These are phyloP conservation scores for Steinernema khuongi DNA, from an alignment of 1,140 invertebrate species.

Conservation along the genomic window DNA sequence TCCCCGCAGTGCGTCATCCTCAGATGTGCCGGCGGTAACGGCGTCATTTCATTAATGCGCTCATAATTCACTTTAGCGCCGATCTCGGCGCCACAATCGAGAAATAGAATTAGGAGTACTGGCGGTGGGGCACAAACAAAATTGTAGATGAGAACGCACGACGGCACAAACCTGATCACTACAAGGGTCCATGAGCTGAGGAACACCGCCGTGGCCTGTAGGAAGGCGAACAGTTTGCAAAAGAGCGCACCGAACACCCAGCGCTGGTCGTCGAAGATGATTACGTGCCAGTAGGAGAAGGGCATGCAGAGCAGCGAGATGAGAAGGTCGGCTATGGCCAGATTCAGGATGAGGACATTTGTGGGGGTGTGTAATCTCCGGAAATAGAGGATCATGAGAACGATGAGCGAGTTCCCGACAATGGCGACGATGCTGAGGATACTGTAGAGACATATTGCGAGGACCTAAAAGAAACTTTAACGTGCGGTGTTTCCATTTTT, in stretches of 20 bases:
- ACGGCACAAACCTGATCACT: conserved; percentile 41
- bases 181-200: conserved; percentile 56
- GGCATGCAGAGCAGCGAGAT: conserved; percentile 55
- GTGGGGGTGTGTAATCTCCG: conserved; percentile 51
- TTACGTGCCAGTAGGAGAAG: conserved; percentile 56
- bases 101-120: neutral
- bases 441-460: conserved; percentile 53
- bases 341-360: conserved; percentile 51
- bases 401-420: conserved; percentile 51
- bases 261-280: conserved; percentile 58
- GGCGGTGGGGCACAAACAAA: neutral
- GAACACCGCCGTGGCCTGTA: conserved; percentile 57
- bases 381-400: conserved; percentile 56
- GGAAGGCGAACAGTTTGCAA: conserved; percentile 52
- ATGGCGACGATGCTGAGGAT: conserved; percentile 50
- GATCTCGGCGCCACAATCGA: neutral
- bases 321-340: conserved; percentile 48
- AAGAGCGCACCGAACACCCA: conserved; percentile 56
- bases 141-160: neutral
- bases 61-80: conserved; percentile 13
- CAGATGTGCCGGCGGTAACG: neutral
- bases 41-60: conserved; percentile 17
- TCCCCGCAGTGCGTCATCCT: neutral
- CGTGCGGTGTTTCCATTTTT: no score
- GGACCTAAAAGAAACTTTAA: conserved; percentile 35